Evolutionary conservation across 2,888 invertebrate genomes (phyloP).

Genomic region (Melanostoma scalare): DNA sequence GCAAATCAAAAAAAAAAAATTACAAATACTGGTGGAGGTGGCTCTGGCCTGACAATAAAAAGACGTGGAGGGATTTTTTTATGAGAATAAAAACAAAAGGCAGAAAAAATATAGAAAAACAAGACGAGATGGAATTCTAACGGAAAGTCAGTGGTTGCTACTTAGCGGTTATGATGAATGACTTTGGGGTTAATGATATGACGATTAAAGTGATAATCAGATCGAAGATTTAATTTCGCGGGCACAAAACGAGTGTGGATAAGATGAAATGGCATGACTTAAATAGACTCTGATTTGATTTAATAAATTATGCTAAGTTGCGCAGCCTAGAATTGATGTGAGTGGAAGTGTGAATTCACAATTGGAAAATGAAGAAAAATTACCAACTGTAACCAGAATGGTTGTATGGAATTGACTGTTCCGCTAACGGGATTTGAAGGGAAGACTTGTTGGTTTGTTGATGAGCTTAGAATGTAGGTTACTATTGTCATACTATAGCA

Average conservation of each 20-base stretch:
- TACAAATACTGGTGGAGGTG: conserved; percentile 40
- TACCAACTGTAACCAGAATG: too few species aligned
- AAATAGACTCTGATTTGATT: conserved; percentile 32
- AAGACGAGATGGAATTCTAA: conserved; percentile 67
- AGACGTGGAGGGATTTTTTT: background rate
- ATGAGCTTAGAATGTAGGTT: too few species aligned
- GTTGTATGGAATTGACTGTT: too few species aligned
- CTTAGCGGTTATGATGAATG: conserved; percentile 72
- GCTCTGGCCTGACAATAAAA: background rate
- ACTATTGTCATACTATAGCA: too few species aligned
- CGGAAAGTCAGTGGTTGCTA: conserved; percentile 70
- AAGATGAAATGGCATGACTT: conserved; percentile 41
- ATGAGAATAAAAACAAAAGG: too few species aligned
- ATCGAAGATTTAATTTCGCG: conserved; percentile 64
- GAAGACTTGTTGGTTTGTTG: too few species aligned
- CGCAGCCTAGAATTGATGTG: background rate
- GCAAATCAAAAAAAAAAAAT: conserved; percentile 38
- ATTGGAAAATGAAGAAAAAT: too few species aligned
- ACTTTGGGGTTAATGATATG: conserved; percentile 71
- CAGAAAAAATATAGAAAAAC: conserved; percentile 4
- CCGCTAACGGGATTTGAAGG: too few species aligned
- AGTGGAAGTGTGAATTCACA: conserved; percentile 23
- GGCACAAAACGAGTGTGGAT: background rate
- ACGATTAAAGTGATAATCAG: conserved; percentile 66
- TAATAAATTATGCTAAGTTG: conserved; percentile 38